Evolutionary conservation across 2,888 invertebrate species (phyloP).

Genomic region (Leptinotarsa haldemani): DNA sequence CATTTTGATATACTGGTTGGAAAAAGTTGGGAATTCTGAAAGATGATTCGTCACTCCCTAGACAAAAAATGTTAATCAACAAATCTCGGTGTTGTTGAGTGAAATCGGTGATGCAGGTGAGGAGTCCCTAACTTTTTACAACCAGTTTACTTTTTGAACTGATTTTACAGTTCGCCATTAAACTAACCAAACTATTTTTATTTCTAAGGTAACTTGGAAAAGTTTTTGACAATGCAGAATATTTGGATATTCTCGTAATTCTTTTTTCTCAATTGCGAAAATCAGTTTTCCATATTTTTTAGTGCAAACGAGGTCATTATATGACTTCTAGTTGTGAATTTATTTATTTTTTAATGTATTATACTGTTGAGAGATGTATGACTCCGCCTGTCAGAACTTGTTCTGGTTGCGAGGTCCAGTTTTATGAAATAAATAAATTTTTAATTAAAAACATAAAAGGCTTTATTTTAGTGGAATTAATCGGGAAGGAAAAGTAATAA

Average conservation of each 20-base stretch:
- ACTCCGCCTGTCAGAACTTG: neutral
- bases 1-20: neutral
- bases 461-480: no score
- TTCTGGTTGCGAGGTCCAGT: neutral
- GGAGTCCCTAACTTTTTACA: neutral
- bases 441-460: neutral
- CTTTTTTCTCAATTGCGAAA: neutral
- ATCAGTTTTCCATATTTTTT: conserved; percentile 8
- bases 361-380: conserved; percentile 8
- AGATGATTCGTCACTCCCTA: neutral
- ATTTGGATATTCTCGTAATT: neutral
- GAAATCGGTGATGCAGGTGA: neutral
- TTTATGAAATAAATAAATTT: conserved; percentile 3
- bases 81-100: neutral
- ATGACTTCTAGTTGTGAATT: conserved; percentile 1
- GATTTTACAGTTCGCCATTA: neutral
- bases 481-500: no score
- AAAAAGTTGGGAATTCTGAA: neutral
- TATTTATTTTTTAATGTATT: conserved; percentile 9
- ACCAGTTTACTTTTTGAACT: neutral
- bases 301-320: neutral
- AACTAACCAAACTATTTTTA: neutral
- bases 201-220: neutral
- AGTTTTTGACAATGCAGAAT: neutral
- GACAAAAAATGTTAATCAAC: neutral